phyloP scores from a whole-genome alignment of 2,797 vertebrate genomes.

The Gymnothorax reevesii region DNA sequence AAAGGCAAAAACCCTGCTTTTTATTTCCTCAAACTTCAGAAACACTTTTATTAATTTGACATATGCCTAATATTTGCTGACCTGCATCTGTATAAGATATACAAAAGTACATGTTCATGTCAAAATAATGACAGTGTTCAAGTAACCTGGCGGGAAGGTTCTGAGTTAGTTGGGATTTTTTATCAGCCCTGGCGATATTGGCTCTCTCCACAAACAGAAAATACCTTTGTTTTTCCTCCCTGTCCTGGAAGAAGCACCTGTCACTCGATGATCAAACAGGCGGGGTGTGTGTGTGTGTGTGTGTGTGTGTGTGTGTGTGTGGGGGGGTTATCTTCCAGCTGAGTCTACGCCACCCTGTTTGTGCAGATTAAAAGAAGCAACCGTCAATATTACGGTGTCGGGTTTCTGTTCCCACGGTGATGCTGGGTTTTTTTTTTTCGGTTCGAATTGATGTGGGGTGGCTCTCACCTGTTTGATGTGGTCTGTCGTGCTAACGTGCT shows the following conservation, averaged over 20 bases:
- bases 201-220: not conserved
- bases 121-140: too few relatives aligned
- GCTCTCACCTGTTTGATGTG: not conserved
- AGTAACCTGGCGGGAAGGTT: not conserved
- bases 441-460: not conserved
- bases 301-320: not conserved
- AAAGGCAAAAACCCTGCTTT: too few relatives aligned
- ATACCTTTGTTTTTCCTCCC: too few relatives aligned
- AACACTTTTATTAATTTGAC: too few relatives aligned
- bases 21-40: too few relatives aligned
- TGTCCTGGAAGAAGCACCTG: not conserved
- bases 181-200: not conserved
- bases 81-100: too few relatives aligned
- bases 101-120: too few relatives aligned
- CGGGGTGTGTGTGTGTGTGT: not conserved
- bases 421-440: not conserved
- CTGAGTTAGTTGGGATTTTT: constrained; percentile 43
- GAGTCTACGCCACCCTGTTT: not conserved
- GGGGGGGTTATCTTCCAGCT: not conserved
- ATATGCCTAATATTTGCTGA: too few relatives aligned
- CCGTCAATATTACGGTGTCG: not conserved
- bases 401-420: constrained; percentile 3
- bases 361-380: not conserved
- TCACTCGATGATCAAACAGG: not conserved
- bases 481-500: not conserved